Evolutionary conservation across 2,113 vertebrate species (phyloP), one percentile per base, ranked within the genome.

Genomic region (Neolamprologus caudopunctatus): DNA sequence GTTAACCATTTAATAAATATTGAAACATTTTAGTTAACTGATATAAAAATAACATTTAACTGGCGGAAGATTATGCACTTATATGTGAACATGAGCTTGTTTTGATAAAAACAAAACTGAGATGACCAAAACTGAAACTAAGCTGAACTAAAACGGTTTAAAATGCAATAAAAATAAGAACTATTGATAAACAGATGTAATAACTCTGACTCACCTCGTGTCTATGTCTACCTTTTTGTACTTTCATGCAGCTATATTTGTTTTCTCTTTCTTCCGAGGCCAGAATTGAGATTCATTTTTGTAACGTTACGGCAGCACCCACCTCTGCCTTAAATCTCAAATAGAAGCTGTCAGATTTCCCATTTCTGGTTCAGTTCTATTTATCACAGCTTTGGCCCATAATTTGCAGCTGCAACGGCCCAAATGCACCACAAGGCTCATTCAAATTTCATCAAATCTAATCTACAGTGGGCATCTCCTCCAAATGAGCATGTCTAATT

Each of bases 311-410:
- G 6, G n/a, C 37, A n/a, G n/a, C 37, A 26, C 10, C 7, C 4
- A 35, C 53, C n/a, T 63, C 45, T 42, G 16, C 13, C 85, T 81
- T 33, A 47, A 58, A 54, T 50, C 51, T 68, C n/a, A n/a, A 68
- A 84, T 35, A 47, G 37, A 83, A 87, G 51, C 24, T 92, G 83
- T 89, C 61, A 54, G 12, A 58, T 87, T 80, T 73, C 47, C 37
- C 47, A 17, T 24, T 55, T 50, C 33, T 71, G 53, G 0, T 80
- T 50, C 24, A 37, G n/a, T 71, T 26, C 24, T 21, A 28, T 55
- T 73, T 50, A 33, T 80, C 88, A 13, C 47, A n/a, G 63, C 83
- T 54, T 53, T 28, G 42, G 61, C 47, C 33, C 24, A 31, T 61
- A 26, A 86, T 54, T 78, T 75, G 12, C 82, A 45, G 24, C 82